phyloP scores from a whole-genome alignment of 2,113 vertebrate species.

The Ptyas mucosa region DNA sequence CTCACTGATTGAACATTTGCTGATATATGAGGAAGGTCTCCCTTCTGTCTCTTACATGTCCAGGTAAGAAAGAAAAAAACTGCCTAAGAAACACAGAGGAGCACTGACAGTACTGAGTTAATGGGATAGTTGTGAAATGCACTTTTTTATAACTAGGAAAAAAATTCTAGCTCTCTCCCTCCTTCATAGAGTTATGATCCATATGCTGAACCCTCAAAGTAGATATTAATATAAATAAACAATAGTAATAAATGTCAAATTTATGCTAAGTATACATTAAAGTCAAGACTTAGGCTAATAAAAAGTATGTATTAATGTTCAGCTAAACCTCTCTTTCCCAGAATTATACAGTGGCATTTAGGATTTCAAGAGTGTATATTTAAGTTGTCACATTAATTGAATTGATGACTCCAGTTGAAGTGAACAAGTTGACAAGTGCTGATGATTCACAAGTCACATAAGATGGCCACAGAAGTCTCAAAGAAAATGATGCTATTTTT shows the following conservation, averaged over 20 bases:
- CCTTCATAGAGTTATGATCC: not conserved
- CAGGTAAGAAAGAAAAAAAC: not conserved
- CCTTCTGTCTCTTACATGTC: not conserved
- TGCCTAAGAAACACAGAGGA: not conserved
- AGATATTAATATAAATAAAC: not conserved
- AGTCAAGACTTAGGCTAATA: constrained; percentile 11
- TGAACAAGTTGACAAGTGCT: constrained; percentile 37
- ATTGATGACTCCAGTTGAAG: constrained; percentile 20
- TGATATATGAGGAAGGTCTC: not conserved
- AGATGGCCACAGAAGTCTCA: not conserved
- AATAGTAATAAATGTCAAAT: constrained; percentile 20
- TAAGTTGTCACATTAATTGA: constrained; percentile 43
- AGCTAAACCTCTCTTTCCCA: constrained; percentile 20
- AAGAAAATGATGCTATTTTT: constrained; percentile 12
- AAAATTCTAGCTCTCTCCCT: too few species aligned
- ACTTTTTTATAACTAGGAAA: not conserved
- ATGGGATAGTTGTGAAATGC: not conserved
- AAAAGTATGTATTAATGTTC: constrained; percentile 17
- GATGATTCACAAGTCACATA: constrained; percentile 35
- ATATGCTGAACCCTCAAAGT: not conserved
- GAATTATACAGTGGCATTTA: constrained; percentile 40
- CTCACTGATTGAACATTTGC: not conserved
- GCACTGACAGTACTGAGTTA: not conserved
- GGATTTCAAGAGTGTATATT: constrained; percentile 28
- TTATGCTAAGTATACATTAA: constrained; percentile 17